A percentile compares a stretch with the other conserved stretches of the same genome.
Conservation (phyloP, 2,797 vertebrate genomes). For the Euthynnus affinis region DNA sequence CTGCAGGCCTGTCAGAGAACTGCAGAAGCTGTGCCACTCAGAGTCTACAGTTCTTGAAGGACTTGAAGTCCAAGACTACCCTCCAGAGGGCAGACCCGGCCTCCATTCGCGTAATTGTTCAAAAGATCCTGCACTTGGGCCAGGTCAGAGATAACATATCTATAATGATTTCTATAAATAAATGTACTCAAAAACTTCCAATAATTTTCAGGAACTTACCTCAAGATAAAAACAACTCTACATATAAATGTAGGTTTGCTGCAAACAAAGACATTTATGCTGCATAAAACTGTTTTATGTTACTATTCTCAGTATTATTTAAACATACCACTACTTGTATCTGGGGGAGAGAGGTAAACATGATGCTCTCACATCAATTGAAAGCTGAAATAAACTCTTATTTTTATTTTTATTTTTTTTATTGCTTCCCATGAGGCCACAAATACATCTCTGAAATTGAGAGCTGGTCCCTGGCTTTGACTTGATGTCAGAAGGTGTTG, state of each 20-base stretch:
- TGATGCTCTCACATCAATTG: neutral
- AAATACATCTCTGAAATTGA: neutral
- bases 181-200: neutral
- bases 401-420: neutral
- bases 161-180: neutral
- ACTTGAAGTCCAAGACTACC: constrained; percentile 88
- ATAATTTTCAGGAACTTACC: neutral
- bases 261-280: neutral
- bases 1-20: constrained; percentile 88
- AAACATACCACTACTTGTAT: neutral
- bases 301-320: neutral
- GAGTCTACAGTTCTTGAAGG: constrained; percentile 86
- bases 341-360: neutral
- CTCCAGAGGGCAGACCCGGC: constrained; percentile 85
- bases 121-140: constrained; percentile 89
- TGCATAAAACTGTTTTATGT: neutral
- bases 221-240: neutral
- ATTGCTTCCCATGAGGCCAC: neutral
- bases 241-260: neutral
- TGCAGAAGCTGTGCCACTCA: constrained; percentile 90
- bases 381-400: neutral
- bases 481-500: neutral
- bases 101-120: constrained; percentile 80
- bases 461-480: neutral
- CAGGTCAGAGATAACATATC: constrained; percentile 84